Base-by-base conservation (phyloP, 1,140 invertebrate genomes). In the Euglossa dilemma region DNA sequence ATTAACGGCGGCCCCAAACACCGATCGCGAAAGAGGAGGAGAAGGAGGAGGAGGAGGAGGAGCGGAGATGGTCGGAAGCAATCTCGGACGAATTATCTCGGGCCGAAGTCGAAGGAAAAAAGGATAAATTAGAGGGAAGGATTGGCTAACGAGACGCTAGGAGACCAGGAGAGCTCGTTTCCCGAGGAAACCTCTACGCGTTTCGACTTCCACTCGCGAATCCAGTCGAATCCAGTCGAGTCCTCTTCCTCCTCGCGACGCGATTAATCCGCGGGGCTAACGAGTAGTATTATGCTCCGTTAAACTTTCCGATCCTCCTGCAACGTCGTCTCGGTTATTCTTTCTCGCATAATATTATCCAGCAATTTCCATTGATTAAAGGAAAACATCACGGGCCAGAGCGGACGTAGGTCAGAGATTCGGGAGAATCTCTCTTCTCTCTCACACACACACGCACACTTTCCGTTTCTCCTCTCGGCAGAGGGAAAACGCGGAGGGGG, bases 51-150 rank as follows among this genome's bases (percentile, higher is more conserved):
- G 71, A 45, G 67, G 64, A 23, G n/a, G 72, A 36, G 45, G 74
- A 54, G 57, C 8, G 36, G 36, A 80, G 66, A 80, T 79, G 43
- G 25, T 71, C 52, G 52, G 59, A 16, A 52, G 18, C 57, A 50
- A 54, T 79, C 76, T 20, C 6, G 28, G 70, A 36, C 69, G 69
- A 67, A 61, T 85, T 69, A 79, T 80, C 59, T 23, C 56, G 54
- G 11, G 16, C 14, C 12, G n/a, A 25, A 59, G 57, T 59, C n/a
- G n/a, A 14, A 47, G 16, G 50, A 76, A 36, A 28, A 54, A 25
- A 70, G 56, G 66, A 23, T 43, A 66, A 59, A 43, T 28, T 36
- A 67, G n/a, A 67, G 20, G 64, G 23, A 45, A 67, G 64, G 43
- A 45, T 45, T 12, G 6, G 12, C 14, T 67, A 67, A 67, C 36